These are phyloP conservation scores for Cosmia trapezina DNA, from an alignment of 2,888 invertebrate species.

Conservation along the genomic window DNA sequence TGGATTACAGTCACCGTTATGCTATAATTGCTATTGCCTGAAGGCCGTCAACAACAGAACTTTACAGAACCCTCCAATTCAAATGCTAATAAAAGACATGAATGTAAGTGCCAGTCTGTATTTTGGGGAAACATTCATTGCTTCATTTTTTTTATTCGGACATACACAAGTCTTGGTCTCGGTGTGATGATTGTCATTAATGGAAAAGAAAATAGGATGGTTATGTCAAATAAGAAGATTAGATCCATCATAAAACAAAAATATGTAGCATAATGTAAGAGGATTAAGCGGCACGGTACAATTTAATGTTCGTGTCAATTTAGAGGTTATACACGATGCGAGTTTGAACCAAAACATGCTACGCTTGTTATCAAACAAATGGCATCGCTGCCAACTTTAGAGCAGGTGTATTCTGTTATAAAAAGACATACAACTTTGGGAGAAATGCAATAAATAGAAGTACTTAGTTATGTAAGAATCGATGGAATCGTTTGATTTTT, in stretches of 20 bases:
- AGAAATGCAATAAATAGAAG: background rate
- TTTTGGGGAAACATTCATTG: conserved; percentile 10
- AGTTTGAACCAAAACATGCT: conserved; percentile 12
- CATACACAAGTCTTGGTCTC: background rate
- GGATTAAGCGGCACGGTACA: background rate
- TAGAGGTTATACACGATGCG: background rate
- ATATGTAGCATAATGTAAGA: background rate
- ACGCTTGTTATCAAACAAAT: conserved; percentile 27
- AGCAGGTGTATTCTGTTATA: conserved; percentile 5
- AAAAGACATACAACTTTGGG: background rate
- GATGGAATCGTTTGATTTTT: background rate
- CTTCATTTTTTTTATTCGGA: conserved; percentile 1
- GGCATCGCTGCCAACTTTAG: conserved; percentile 17
- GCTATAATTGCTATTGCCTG: conserved; percentile 7
- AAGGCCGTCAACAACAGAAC: background rate
- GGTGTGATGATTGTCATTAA: conserved; percentile 5
- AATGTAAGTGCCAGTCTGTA: conserved; percentile 9
- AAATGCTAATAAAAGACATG: conserved; percentile 30
- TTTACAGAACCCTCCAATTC: conserved; percentile 5
- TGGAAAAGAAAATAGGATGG: conserved; percentile 1
- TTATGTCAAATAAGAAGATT: background rate
- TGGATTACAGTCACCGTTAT: conserved; percentile 15
- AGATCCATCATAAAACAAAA: background rate
- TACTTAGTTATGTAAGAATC: background rate
- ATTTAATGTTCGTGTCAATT: conserved; percentile 3